phyloP scores from a whole-genome alignment of 2,797 vertebrate species.

The Phylloscopus collybita region DNA sequence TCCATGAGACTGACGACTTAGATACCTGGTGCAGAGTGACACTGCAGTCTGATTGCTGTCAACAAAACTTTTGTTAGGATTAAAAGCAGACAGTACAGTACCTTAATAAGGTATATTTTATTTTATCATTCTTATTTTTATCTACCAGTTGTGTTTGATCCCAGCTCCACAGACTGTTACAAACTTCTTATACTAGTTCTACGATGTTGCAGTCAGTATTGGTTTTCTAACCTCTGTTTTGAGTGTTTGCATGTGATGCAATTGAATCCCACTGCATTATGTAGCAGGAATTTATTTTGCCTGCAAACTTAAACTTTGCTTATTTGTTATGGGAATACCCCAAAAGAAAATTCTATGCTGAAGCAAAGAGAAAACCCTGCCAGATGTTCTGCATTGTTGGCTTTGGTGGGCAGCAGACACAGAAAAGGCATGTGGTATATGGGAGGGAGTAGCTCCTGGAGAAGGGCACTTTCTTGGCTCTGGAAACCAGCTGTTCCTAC shows the following conservation, averaged over 20 bases:
- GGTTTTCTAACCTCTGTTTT: background rate
- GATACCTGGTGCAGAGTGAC: background rate
- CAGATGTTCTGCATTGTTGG: background rate
- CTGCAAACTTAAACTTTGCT: background rate
- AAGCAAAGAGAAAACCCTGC: background rate
- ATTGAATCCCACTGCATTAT: background rate
- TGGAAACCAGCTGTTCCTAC: background rate
- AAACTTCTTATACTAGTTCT: background rate
- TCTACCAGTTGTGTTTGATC: background rate
- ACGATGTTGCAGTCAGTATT: background rate
- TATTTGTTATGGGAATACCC: background rate
- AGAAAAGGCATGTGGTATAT: background rate
- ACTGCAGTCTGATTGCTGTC: background rate
- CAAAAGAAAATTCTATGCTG: background rate
- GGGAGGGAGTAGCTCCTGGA: background rate
- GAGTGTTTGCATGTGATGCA: background rate
- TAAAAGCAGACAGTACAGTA: background rate
- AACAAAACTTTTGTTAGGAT: background rate
- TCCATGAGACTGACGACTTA: background rate
- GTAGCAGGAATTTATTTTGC: background rate
- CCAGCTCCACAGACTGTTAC: slow-evolving; percentile 8
- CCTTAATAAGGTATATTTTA: background rate
- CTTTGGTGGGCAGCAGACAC: background rate
- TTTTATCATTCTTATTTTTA: background rate
- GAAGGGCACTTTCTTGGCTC: background rate